Percentiles rank a stretch among this genome's conserved stretches.
phyloP scores from a whole-genome alignment of 2,113 vertebrate species.

The Tursiops truncatus region DNA sequence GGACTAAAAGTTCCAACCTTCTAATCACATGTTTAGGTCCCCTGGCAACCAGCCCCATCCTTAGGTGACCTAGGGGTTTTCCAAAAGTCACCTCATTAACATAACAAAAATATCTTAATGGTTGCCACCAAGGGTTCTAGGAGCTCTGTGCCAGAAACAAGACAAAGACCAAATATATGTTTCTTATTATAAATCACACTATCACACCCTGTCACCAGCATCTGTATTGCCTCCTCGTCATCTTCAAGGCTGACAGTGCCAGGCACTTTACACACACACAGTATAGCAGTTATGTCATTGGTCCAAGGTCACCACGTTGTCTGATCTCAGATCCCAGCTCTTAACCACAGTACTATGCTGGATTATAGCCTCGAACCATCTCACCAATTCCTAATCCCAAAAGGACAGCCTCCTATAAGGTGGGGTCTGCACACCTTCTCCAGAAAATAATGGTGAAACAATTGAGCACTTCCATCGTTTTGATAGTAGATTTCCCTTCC shows the following conservation, averaged over 20 bases:
- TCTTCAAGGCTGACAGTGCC: not conserved
- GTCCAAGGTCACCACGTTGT: not conserved
- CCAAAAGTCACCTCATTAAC: not conserved
- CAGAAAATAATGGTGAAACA: not conserved
- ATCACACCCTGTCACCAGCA: not conserved
- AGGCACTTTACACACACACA: not conserved
- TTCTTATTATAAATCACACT: not conserved
- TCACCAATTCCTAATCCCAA: not conserved
- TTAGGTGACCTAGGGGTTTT: not conserved
- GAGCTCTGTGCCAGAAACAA: not conserved
- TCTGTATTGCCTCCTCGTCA: not conserved
- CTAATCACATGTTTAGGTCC: not conserved
- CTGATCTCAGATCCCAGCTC: not conserved
- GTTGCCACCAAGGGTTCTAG: not conserved
- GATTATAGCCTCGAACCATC: not conserved
- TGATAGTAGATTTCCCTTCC: constrained; percentile 52
- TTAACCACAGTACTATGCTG: not conserved
- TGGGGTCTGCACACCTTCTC: not conserved
- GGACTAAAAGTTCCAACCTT: not conserved
- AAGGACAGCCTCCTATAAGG: not conserved
- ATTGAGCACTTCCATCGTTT: not conserved
- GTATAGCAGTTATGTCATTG: not conserved
- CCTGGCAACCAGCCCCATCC: not conserved
- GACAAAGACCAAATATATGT: not conserved
- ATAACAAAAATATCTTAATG: not conserved